Evolutionary conservation across 2,888 invertebrate genomes (phyloP), one percentile per base, ranked within the genome.

Genomic region (Notodromas monacha): DNA sequence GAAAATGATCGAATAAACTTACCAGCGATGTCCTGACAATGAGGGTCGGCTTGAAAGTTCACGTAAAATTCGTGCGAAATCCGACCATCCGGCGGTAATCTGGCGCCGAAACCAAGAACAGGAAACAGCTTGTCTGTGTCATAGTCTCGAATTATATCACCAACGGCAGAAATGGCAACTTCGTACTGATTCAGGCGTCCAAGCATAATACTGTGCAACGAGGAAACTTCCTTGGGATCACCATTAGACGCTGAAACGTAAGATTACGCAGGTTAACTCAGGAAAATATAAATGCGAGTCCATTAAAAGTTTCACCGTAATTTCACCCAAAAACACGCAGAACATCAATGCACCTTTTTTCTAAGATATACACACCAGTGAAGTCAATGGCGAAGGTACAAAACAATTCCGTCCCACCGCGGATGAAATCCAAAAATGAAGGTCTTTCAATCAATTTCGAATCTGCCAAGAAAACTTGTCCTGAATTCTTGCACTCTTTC

Each of bases 81-180:
- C 12, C 35, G 34, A 3, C 45, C 46, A 37, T 47, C 45, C 6
- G 52, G 52, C 11, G 54, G 51, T 28, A 54, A 38, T 37, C 50
- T 47, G 2, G 56, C 57, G 13, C 57, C 57, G 42, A 58, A 57
- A 3, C 56, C 56, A 27, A 57, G 44, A 3, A 50, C 38, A 48
- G 49, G 43, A 34, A 44, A 38, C 8, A 36, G 31, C 32, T 36
- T 38, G 34, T 39, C 40, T n/a, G 36, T 36, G 31, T 38, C 39
- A 27, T 40, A 39, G 37, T 54, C 52, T 36, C 52, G 48, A 26
- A 53, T 47, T 32, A 54, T 49, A 35, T 47, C 47, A 26, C 52
- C 51, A 6, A 54, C 50, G 8, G 52, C 43, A 34, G 45, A 41
- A 21, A 56, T 45, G 3, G 56, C 56, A 14, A 47, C 40, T 15